A percentile compares a stretch with the other conserved stretches of the same genome.
Evolutionary conservation across 2,888 invertebrate species (phyloP).

Genomic region (Lepidocyrtoides sp.): DNA sequence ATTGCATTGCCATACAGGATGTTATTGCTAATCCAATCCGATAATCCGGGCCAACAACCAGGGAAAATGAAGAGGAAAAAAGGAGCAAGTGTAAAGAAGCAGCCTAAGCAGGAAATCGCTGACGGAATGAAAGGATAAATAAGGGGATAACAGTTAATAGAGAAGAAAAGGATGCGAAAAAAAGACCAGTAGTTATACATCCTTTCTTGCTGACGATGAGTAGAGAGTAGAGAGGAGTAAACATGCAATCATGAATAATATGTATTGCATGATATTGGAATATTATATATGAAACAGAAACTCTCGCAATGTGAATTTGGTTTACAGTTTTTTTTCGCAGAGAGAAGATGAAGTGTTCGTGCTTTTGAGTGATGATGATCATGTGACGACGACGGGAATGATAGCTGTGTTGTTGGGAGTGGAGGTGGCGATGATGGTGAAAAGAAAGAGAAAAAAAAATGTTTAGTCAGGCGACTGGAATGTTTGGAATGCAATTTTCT

Average conservation of each 20-base stretch:
- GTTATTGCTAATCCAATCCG: constrained; percentile 62
- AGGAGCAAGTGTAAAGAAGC: constrained; percentile 18
- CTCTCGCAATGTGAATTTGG: not conserved
- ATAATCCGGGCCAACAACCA: constrained; percentile 41
- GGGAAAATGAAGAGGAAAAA: constrained; percentile 20
- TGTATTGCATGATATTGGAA: constrained; percentile 16
- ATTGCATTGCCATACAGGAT: not conserved
- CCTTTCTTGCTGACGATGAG: constrained; percentile 21
- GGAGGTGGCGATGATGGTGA: constrained; percentile 54
- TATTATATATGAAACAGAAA: not conserved
- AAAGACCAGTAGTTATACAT: constrained; percentile 60
- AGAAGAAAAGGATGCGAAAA: constrained; percentile 38
- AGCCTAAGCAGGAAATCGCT: constrained; percentile 47
- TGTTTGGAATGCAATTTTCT: constrained; percentile 85
- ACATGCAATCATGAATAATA: constrained; percentile 54
- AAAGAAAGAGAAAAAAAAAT: constrained; percentile 66
- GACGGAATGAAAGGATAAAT: constrained; percentile 47
- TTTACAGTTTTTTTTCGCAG: not conserved
- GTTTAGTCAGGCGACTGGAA: constrained; percentile 84
- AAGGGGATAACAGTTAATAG: constrained; percentile 57
- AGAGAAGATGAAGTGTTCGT: constrained; percentile 71
- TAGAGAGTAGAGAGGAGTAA: too few relatives aligned
- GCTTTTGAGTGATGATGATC: constrained; percentile 61
- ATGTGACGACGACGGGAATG: constrained; percentile 49
- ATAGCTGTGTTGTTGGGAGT: constrained; percentile 40